Percentiles rank a stretch among this genome's conserved stretches.
Evolutionary conservation across 2,888 invertebrate species (phyloP).

Genomic region (Hyposoter dolosus): DNA sequence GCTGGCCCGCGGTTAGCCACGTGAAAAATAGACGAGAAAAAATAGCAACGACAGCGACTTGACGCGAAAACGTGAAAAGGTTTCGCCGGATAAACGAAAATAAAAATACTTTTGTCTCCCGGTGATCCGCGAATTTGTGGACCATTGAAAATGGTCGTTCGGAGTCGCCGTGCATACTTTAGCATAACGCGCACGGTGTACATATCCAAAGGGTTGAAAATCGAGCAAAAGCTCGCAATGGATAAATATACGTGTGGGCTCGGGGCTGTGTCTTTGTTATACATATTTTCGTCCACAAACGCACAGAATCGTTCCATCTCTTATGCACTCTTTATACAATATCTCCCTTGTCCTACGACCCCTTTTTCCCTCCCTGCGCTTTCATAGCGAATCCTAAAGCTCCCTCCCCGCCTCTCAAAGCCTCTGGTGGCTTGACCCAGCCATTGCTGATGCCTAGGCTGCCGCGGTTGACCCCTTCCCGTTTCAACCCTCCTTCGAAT

Average conservation of each 20-base stretch:
- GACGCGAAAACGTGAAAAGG: slow-evolving; percentile 19
- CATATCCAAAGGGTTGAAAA: slow-evolving; percentile 66
- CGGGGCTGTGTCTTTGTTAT: slow-evolving; percentile 7
- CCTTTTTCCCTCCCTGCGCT: slow-evolving; percentile 66
- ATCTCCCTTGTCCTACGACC: slow-evolving; percentile 45
- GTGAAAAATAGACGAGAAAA: not conserved
- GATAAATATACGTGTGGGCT: slow-evolving; percentile 8
- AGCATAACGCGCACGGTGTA: slow-evolving; percentile 73
- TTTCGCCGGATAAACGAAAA: slow-evolving; percentile 35
- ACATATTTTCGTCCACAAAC: slow-evolving; percentile 31
- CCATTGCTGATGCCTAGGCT: slow-evolving; percentile 56
- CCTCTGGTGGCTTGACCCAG: slow-evolving; percentile 68
- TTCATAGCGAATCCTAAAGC: slow-evolving; percentile 36
- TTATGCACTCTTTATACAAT: slow-evolving; percentile 61
- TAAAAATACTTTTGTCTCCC: slow-evolving; percentile 60
- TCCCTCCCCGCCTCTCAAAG: slow-evolving; percentile 53
- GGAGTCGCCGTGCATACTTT: slow-evolving; percentile 77
- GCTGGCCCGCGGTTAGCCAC: not conserved
- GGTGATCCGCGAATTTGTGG: slow-evolving; percentile 75
- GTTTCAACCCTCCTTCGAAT: slow-evolving; percentile 78
- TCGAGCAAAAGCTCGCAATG: slow-evolving; percentile 58
- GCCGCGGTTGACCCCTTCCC: slow-evolving; percentile 66
- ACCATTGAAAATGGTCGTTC: slow-evolving; percentile 77
- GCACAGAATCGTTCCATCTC: slow-evolving; percentile 63
- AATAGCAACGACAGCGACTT: slow-evolving; percentile 7